Conservation (phyloP, 2,113 vertebrate species). For the Pseudopipra pipra region DNA sequence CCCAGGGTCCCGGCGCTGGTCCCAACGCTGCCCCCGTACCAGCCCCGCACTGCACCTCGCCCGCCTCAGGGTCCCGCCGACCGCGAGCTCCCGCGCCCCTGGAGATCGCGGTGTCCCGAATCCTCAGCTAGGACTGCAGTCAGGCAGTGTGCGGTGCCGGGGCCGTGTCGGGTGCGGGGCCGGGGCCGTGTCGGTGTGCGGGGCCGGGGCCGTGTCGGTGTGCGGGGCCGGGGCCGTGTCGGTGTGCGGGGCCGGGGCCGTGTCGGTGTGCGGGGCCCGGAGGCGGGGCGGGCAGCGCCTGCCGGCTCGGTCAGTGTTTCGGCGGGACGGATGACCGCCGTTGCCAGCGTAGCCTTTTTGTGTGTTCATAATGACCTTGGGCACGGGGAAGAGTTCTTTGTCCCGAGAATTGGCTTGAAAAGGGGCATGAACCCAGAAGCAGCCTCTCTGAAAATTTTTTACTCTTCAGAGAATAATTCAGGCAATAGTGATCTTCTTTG, state of each 20-base stretch:
- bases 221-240: neutral
- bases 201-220: too few relatives aligned
- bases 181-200: neutral
- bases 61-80: neutral
- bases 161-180: neutral
- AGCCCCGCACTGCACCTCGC: too few relatives aligned
- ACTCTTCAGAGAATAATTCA: neutral
- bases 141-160: neutral
- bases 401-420: fast-evolving
- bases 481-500: fast-evolving
- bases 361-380: neutral
- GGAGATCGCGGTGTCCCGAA: neutral
- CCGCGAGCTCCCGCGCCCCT: neutral
- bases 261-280: neutral
- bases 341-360: neutral
- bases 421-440: fast-evolving
- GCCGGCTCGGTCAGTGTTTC: neutral
- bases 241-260: neutral
- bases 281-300: too few relatives aligned
- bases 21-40: too few relatives aligned
- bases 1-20: too few relatives aligned
- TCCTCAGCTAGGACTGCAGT: neutral
- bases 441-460: neutral
- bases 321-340: neutral
- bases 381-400: neutral